Conservation (phyloP, 2,888 invertebrate species). For the Meloe dianella region DNA sequence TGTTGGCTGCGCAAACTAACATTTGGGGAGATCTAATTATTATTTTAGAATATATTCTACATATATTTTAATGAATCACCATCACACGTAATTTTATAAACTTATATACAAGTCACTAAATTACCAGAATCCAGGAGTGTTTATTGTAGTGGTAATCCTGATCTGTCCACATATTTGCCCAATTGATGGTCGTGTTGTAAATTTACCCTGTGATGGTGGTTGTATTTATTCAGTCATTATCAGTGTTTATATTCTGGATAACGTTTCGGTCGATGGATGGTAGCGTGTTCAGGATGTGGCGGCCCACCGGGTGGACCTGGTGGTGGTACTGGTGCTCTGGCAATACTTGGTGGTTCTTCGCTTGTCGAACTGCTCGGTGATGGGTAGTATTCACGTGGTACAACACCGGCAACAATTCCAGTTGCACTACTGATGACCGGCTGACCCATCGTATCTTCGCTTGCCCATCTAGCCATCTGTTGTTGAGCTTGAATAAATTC, state of each 20-base stretch:
- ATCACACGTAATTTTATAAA: constrained; percentile 23
- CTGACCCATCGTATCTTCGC: constrained; percentile 73
- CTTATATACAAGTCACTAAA: constrained; percentile 31
- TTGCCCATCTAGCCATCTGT: constrained; percentile 94
- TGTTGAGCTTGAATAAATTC: constrained; percentile 97
- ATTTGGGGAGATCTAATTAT: not conserved
- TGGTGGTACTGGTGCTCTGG: constrained; percentile 61
- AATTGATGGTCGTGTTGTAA: constrained; percentile 36
- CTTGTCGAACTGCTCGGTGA: constrained; percentile 63
- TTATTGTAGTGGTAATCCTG: constrained; percentile 14
- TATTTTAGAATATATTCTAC: constrained; percentile 29
- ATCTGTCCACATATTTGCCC: constrained; percentile 3
- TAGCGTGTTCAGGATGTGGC: constrained; percentile 60
- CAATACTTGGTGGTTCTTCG: constrained; percentile 64
- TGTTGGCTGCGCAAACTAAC: not conserved
- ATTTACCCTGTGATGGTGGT: constrained; percentile 41
- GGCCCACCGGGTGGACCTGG: constrained; percentile 55
- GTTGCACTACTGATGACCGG: constrained; percentile 52
- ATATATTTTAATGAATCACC: constrained; percentile 28
- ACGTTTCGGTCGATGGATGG: constrained; percentile 66
- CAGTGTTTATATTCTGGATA: constrained; percentile 82
- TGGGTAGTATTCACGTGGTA: constrained; percentile 65
- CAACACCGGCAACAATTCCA: constrained; percentile 59
- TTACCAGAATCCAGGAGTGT: constrained; percentile 20
- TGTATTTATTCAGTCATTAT: constrained; percentile 59